Percentiles rank a stretch among this genome's conserved stretches.
phyloP scores from a whole-genome alignment of 1,140 invertebrate species.

The Procambarus virginalis region DNA sequence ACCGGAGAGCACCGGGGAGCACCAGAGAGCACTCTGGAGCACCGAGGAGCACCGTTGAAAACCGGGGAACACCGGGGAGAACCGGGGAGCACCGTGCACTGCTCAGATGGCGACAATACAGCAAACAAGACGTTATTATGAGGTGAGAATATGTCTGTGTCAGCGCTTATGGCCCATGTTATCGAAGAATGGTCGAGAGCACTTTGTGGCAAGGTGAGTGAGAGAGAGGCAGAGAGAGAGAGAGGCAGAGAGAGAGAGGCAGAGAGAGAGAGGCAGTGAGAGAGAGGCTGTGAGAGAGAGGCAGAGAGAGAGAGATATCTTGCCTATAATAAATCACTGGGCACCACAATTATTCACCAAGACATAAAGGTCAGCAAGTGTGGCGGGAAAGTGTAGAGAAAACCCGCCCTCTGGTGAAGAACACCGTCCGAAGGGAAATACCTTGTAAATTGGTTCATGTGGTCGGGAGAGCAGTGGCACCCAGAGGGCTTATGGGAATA shows the following conservation, averaged over 20 bases:
- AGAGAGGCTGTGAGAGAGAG: not conserved
- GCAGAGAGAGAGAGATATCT: not conserved
- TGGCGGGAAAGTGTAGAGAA: too few relatives aligned
- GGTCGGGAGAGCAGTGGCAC: too few relatives aligned
- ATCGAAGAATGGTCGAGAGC: not conserved
- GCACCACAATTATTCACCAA: too few relatives aligned
- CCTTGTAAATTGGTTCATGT: too few relatives aligned
- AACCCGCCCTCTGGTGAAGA: too few relatives aligned
- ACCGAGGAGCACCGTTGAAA: not conserved
- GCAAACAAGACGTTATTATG: not conserved
- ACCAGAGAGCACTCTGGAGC: not conserved
- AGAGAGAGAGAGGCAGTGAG: constrained; percentile 9
- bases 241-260: constrained; percentile 6
- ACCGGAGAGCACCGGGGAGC: too few relatives aligned
- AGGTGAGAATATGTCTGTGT: not conserved
- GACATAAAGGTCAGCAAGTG: too few relatives aligned
- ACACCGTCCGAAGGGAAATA: too few relatives aligned
- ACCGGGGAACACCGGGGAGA: not conserved
- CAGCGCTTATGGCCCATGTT: not conserved
- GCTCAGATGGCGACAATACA: too few relatives aligned
- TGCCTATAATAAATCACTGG: too few relatives aligned
- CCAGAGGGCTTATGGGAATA: too few relatives aligned
- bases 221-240: not conserved
- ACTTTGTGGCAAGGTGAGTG: not conserved
- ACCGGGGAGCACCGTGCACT: too few relatives aligned